Conservation (phyloP, 2,888 invertebrate genomes). For the Bruchidius siliquastri region DNA sequence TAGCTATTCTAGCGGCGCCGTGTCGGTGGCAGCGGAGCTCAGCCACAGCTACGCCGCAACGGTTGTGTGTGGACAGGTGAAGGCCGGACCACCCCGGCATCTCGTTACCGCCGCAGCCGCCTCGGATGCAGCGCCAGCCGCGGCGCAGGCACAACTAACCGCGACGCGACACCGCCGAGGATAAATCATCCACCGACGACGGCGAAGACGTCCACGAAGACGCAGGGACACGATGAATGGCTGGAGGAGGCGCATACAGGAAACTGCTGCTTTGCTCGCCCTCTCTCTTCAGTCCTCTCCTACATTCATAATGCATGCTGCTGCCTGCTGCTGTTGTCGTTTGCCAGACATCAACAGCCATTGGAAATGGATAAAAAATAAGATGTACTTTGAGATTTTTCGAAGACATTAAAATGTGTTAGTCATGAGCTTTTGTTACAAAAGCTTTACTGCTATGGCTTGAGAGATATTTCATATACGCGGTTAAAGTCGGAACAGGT, state of each 20-base stretch:
- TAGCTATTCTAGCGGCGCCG: too few species aligned
- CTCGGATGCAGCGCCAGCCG: conserved; percentile 20
- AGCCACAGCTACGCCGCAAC: too few species aligned
- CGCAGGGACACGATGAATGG: background rate
- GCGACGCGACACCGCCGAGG: conserved; percentile 7
- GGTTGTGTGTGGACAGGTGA: conserved; percentile 35
- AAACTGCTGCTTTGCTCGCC: background rate
- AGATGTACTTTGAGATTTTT: too few species aligned
- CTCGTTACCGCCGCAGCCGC: conserved; percentile 40
- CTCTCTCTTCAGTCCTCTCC: background rate
- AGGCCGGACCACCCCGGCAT: conserved; percentile 45
- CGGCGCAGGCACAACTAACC: background rate
- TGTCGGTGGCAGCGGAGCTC: too few species aligned
- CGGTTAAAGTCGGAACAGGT: too few species aligned
- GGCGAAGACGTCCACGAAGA: background rate
- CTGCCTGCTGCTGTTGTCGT: background rate
- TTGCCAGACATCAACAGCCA: background rate
- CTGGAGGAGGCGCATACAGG: conserved; percentile 2
- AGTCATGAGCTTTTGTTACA: too few species aligned
- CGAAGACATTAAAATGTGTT: too few species aligned
- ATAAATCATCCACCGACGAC: conserved; percentile 30
- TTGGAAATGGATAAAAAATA: background rate
- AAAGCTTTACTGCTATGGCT: too few species aligned
- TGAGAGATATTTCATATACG: too few species aligned
- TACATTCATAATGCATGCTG: background rate